Conservation (phyloP, 2,113 vertebrate species). For the Eurypyga helias region DNA sequence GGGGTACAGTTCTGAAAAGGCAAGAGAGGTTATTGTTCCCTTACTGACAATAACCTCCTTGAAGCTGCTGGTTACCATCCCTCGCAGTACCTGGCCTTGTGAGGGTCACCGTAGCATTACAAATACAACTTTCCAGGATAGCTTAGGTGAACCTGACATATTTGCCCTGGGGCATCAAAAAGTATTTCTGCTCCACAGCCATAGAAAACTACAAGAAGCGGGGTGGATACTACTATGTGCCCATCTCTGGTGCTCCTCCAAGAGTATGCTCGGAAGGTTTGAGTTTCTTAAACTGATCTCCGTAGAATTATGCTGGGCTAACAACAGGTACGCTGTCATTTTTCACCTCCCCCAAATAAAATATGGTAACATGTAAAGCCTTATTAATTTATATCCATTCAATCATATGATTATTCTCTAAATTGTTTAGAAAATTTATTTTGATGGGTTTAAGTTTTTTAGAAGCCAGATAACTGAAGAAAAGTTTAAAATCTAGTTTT, state of each 20-base stretch:
- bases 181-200: background rate
- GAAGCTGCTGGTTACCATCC: background rate
- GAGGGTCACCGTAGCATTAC: background rate
- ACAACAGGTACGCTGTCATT: background rate
- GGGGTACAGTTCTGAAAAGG: background rate
- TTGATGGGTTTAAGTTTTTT: background rate
- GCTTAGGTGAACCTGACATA: background rate
- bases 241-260: background rate
- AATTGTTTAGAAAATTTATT: background rate
- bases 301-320: background rate
- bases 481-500: background rate
- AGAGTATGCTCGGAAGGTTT: rapidly evolving
- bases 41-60: background rate
- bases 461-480: background rate
- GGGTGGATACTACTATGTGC: background rate
- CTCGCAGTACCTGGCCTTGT: background rate
- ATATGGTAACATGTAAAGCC: rapidly evolving
- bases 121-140: background rate
- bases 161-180: background rate
- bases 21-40: background rate
- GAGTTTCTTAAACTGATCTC: background rate
- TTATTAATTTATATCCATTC: background rate
- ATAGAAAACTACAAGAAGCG: background rate
- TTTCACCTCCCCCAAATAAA: background rate
- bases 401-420: background rate